These are phyloP conservation scores for Scaptodrosophila latifasciaeformis DNA, from an alignment of 2,888 invertebrate genomes.

Conservation along the genomic window DNA sequence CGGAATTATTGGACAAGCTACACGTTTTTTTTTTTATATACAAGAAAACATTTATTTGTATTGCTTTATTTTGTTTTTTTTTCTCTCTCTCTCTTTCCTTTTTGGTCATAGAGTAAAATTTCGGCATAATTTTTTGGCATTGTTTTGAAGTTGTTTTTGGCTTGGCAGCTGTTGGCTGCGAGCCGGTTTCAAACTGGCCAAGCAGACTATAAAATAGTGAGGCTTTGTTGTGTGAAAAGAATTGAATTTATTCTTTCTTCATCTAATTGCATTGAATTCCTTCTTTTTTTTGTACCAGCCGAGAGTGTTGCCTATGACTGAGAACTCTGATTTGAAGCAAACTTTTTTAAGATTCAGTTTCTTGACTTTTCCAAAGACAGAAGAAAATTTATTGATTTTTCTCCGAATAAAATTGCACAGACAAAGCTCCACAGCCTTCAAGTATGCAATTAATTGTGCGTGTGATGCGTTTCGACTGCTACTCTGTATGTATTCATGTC, in stretches of 20 bases:
- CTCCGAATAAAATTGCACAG: not conserved
- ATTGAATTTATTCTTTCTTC: not conserved
- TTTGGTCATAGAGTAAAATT: slow-evolving; percentile 29
- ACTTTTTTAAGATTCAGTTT: too few species aligned
- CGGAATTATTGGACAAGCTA: slow-evolving; percentile 42
- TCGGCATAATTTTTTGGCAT: slow-evolving; percentile 32
- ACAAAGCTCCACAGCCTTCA: not conserved
- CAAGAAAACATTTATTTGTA: too few species aligned
- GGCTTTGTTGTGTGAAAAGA: slow-evolving; percentile 3
- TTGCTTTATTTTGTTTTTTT: slow-evolving; percentile 14
- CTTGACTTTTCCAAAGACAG: too few species aligned
- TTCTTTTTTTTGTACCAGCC: too few species aligned
- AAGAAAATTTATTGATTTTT: slow-evolving; percentile 26
- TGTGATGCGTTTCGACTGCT: too few species aligned
- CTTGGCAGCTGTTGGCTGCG: slow-evolving; percentile 52
- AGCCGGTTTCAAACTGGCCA: slow-evolving; percentile 49
- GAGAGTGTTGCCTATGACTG: too few species aligned
- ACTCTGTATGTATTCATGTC: too few species aligned
- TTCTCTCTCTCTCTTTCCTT: too few species aligned
- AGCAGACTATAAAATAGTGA: too few species aligned
- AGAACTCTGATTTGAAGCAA: too few species aligned
- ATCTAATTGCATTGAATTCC: not conserved
- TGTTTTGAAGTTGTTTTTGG: slow-evolving; percentile 30
- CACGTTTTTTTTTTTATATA: slow-evolving; percentile 26
- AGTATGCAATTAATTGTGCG: not conserved